These are phyloP conservation scores for Colinus virginianus DNA, from an alignment of 2,113 vertebrate genomes.

Conservation along the genomic window DNA sequence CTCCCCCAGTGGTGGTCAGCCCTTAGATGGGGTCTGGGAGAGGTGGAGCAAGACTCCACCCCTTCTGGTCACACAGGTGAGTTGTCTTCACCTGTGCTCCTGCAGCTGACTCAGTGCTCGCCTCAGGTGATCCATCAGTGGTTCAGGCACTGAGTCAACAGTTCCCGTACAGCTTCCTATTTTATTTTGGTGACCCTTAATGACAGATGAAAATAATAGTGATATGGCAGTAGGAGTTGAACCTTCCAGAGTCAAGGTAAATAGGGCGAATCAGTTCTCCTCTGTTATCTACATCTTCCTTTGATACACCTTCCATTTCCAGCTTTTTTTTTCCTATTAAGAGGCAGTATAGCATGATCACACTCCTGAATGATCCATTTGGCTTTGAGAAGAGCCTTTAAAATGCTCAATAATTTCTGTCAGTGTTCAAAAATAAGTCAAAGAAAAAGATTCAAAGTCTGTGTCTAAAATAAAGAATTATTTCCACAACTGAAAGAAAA, in stretches of 20 bases:
- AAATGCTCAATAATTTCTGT: constrained; percentile 25
- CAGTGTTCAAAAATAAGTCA: neutral
- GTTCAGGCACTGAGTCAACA: no score
- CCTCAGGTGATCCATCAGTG: no score
- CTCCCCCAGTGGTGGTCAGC: no score
- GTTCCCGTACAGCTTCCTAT: no score
- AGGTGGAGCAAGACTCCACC: no score
- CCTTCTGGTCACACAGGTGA: no score
- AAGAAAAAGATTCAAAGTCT: constrained; percentile 18
- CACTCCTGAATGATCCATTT: neutral
- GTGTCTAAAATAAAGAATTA: neutral
- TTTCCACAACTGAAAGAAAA: constrained; percentile 42
- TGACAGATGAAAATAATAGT: no score
- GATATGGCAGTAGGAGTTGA: no score
- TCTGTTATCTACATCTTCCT: neutral
- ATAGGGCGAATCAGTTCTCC: neutral
- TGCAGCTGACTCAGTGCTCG: no score
- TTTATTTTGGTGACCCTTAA: no score
- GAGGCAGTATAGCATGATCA: neutral
- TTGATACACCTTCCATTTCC: neutral
- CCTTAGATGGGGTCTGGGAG: no score
- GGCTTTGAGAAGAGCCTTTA: constrained; percentile 12
- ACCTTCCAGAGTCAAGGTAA: neutral
- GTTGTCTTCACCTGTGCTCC: no score
- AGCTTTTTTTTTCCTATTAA: constrained; percentile 27